Evolutionary conservation across 92 coral and sea anemone species (phyloP).

Genomic region (Paragorgia papillata): DNA sequence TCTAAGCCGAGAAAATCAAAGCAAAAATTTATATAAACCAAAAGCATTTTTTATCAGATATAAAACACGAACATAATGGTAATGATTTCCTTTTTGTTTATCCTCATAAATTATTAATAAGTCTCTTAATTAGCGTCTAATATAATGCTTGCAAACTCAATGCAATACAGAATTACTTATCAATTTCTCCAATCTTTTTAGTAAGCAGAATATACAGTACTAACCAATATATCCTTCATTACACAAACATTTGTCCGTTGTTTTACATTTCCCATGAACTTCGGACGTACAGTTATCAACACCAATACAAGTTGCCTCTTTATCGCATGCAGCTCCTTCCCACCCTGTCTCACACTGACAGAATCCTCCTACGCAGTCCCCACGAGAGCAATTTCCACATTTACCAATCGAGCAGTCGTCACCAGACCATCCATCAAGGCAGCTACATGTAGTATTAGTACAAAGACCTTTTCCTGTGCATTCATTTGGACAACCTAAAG

Average conservation of each 20-base stretch:
- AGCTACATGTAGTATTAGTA: conserved; percentile 56
- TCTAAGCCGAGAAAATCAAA: too few relatives aligned
- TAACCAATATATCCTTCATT: conserved; percentile 60
- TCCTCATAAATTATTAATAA: too few relatives aligned
- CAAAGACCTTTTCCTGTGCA: conserved; percentile 76
- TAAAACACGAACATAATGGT: too few relatives aligned
- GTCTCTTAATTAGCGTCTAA: too few relatives aligned
- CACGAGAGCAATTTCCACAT: conserved; percentile 60
- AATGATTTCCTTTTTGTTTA: too few relatives aligned
- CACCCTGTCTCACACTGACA: conserved; percentile 67
- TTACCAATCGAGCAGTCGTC: conserved; percentile 61
- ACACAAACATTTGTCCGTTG: conserved; percentile 62
- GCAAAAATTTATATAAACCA: too few relatives aligned
- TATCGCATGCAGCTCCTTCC: conserved; percentile 63
- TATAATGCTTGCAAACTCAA: too few relatives aligned
- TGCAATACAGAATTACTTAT: too few relatives aligned
- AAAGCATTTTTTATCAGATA: too few relatives aligned
- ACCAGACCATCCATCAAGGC: conserved; percentile 71
- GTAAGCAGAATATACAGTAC: not conserved
- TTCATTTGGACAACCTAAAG: conserved; percentile 58
- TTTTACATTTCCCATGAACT: conserved; percentile 55
- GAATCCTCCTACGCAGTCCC: conserved; percentile 63
- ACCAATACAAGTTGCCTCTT: conserved; percentile 51
- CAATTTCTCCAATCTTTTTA: too few relatives aligned
- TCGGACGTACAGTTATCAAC: conserved; percentile 67